Evolutionary conservation across 2,113 vertebrate species (phyloP).

Genomic region (Callithrix jacchus): DNA sequence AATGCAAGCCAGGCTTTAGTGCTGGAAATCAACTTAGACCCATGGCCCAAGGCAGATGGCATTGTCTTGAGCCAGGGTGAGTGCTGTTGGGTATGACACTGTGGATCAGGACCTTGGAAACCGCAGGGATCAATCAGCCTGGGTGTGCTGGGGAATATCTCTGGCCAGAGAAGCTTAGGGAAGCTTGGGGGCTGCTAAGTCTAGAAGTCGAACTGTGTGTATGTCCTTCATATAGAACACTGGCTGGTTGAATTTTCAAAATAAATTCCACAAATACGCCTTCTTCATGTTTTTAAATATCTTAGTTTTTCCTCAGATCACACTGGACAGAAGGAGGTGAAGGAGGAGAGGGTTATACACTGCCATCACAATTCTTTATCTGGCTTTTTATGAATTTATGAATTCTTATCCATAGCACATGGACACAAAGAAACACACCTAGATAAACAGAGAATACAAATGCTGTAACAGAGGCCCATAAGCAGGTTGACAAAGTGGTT

Average conservation of each 20-base stretch:
- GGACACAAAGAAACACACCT: slow-evolving; percentile 36
- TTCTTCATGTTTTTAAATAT: background rate
- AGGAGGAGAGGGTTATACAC: background rate
- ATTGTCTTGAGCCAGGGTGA: background rate
- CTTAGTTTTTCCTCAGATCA: background rate
- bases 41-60: background rate
- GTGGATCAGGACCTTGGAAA: background rate
- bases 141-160: background rate
- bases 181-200: background rate
- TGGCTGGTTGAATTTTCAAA: background rate
- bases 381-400: background rate
- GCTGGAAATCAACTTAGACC: background rate
- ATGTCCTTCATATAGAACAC: background rate
- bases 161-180: background rate
- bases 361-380: background rate
- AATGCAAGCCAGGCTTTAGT: background rate
- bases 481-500: background rate
- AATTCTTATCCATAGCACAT: background rate
- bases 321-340: background rate
- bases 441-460: background rate
- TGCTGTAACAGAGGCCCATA: background rate
- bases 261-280: background rate
- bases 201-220: fast-evolving
- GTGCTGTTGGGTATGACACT: background rate
- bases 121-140: background rate